Evolutionary conservation across 2,797 vertebrate species (phyloP).

Genomic region (Sebastes dallii): DNA sequence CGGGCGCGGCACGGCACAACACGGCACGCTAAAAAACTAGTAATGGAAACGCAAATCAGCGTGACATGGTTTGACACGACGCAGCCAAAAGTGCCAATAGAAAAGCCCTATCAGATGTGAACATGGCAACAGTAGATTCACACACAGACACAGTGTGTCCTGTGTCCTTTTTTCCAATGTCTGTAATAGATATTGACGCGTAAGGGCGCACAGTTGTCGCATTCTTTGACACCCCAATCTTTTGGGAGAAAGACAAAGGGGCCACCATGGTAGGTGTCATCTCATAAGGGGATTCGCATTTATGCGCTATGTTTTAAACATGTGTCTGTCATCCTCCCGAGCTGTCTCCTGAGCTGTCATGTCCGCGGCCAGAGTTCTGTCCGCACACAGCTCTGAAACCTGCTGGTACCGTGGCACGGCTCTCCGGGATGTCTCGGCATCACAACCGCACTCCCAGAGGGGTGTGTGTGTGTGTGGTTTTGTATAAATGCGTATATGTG

Average conservation of each 20-base stretch:
- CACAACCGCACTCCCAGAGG: conserved; percentile 51
- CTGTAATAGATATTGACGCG: conserved; percentile 30
- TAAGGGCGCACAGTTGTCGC: conserved; percentile 16
- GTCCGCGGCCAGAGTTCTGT: conserved; percentile 59
- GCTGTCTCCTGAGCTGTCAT: conserved; percentile 60
- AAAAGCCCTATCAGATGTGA: too few species aligned
- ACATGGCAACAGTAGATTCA: not conserved
- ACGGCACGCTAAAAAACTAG: too few species aligned
- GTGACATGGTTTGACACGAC: too few species aligned
- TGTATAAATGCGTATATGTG: conserved; percentile 5
- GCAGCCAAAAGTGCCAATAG: too few species aligned
- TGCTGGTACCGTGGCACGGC: conserved; percentile 55
- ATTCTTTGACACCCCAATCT: conserved; percentile 52
- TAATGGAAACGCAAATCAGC: too few species aligned
- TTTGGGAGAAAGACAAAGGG: conserved; percentile 52
- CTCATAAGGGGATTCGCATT: conserved; percentile 58
- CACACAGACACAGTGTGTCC: conserved; percentile 2
- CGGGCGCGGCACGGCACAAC: too few species aligned
- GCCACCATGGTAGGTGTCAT: conserved; percentile 48
- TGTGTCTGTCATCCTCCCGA: conserved; percentile 65
- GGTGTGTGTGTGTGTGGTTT: not conserved
- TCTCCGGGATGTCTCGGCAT: conserved; percentile 46
- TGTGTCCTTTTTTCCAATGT: not conserved
- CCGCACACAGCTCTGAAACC: conserved; percentile 49
- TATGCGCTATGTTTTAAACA: conserved; percentile 77